Evolutionary conservation across 1,140 invertebrate species (phyloP).

Genomic region (Eulimnadia texana): DNA sequence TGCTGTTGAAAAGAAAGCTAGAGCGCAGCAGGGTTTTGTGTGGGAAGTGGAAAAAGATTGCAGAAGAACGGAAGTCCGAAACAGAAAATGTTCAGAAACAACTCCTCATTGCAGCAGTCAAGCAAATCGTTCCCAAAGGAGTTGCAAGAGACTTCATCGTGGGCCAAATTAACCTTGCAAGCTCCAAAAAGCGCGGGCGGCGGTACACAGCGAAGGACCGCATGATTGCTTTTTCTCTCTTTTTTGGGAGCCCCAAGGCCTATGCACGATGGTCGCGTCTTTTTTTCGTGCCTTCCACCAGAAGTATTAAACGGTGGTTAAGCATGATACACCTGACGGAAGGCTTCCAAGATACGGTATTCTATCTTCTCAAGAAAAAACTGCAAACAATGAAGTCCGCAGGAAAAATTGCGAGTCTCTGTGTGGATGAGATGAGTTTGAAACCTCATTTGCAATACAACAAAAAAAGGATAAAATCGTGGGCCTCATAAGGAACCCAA

Average conservation of each 20-base stretch:
- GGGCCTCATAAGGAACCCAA: not conserved
- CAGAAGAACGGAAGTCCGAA: not conserved
- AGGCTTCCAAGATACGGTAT: not conserved
- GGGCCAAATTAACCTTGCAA: not conserved
- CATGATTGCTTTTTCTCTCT: not conserved
- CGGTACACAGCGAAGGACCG: not conserved
- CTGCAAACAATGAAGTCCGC: not conserved
- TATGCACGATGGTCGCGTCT: not conserved
- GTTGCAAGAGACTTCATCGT: not conserved
- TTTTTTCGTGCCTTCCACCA: not conserved
- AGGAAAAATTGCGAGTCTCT: not conserved
- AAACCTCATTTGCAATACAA: not conserved
- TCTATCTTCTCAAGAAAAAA: not conserved
- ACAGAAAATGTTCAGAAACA: not conserved
- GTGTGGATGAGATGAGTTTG: not conserved
- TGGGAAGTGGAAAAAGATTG: not conserved
- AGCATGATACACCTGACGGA: not conserved
- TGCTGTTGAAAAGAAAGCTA: not conserved
- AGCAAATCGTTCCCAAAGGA: not conserved
- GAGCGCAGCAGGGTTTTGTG: not conserved
- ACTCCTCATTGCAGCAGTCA: not conserved
- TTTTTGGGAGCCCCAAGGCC: not conserved
- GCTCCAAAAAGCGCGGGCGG: not conserved
- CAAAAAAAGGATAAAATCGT: not conserved
- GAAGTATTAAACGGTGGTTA: not conserved